These are phyloP conservation scores for Cephus sareptanus DNA, from an alignment of 2,888 invertebrate species.

Conservation along the genomic window DNA sequence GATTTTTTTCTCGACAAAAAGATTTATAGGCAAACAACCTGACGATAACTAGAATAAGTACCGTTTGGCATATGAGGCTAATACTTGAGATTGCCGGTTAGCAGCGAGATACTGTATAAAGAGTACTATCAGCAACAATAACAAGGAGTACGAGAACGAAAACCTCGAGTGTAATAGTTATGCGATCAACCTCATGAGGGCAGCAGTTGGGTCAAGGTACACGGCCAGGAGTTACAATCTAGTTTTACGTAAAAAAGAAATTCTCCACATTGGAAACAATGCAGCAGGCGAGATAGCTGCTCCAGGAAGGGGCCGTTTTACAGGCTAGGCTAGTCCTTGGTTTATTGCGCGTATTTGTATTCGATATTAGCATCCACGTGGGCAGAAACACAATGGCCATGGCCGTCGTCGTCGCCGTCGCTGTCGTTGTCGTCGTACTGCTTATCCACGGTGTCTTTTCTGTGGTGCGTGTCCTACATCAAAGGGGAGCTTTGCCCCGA, in stretches of 20 bases:
- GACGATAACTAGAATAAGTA: too few relatives aligned
- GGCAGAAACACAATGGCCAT: slow-evolving; percentile 55
- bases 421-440: slow-evolving; percentile 32
- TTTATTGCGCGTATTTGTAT: slow-evolving; percentile 51
- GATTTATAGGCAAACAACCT: too few relatives aligned
- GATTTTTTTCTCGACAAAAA: too few relatives aligned
- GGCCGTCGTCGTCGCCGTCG: slow-evolving; percentile 36
- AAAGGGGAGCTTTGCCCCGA: slow-evolving; percentile 17
- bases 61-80: background rate
- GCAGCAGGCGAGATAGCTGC: slow-evolving; percentile 27
- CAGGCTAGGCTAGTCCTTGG: slow-evolving; percentile 33
- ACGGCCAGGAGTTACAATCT: slow-evolving; percentile 3
- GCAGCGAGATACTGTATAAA: background rate
- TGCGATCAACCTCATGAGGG: background rate
- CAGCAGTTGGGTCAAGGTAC: slow-evolving; percentile 5
- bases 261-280: slow-evolving; percentile 25
- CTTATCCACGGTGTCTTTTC: slow-evolving; percentile 10
- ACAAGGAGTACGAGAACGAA: background rate
- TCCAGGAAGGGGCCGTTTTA: background rate
- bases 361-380: slow-evolving; percentile 56
- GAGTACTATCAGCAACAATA: background rate
- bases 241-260: slow-evolving; percentile 1
- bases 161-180: background rate
- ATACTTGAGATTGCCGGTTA: background rate
- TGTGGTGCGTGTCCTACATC: slow-evolving; percentile 27